These are phyloP conservation scores for Uloborus diversus DNA, from an alignment of 1,140 invertebrate species.

Conservation along the genomic window DNA sequence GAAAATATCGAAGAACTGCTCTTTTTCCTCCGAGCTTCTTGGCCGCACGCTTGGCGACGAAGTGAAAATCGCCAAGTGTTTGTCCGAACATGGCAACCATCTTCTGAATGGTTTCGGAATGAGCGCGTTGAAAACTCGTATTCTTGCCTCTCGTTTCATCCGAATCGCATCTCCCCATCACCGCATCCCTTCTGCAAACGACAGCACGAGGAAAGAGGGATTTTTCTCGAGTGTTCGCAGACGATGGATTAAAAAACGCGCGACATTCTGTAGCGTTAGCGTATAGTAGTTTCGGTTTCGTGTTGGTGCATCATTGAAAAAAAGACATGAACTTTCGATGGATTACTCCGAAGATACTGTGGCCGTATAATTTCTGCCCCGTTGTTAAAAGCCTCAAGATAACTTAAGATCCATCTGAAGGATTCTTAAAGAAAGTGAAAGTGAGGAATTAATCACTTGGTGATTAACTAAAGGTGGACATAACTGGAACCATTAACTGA, in stretches of 20 bases:
- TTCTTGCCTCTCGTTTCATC: constrained; percentile 5
- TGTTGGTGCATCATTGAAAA: neutral
- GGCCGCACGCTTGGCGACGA: neutral
- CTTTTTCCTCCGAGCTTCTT: neutral
- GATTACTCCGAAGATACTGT: no score
- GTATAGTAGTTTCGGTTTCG: neutral
- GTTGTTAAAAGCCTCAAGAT: no score
- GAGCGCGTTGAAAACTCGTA: constrained; percentile 24
- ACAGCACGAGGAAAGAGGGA: neutral
- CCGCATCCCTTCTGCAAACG: neutral
- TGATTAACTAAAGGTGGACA: no score
- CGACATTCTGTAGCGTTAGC: no score
- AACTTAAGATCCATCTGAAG: no score
- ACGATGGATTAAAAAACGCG: no score
- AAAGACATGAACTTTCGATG: no score
- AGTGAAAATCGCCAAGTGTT: neutral
- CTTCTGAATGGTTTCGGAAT: constrained; percentile 10
- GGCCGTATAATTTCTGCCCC: no score
- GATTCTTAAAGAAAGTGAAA: no score
- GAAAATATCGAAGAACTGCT: neutral
- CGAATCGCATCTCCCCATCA: neutral
- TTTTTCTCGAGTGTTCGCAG: neutral
- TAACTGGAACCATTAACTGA: no score
- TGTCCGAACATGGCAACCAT: constrained; percentile 15
- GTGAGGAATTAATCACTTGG: no score